Evolutionary conservation across 2,888 invertebrate species (phyloP), one percentile per base, ranked within the genome.

Genomic region (Zeuzera pyrina): DNA sequence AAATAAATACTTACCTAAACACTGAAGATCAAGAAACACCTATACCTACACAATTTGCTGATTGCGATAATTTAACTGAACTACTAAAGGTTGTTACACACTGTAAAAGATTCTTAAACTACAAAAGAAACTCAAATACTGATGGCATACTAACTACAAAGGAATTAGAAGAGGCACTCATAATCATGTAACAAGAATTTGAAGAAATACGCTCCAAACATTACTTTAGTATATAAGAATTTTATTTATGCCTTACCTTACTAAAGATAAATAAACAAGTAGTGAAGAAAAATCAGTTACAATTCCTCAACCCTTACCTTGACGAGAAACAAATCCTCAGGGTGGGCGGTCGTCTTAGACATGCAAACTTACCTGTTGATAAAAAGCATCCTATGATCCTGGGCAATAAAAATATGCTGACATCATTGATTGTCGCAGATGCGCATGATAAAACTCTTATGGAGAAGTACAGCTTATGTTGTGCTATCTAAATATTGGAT

Each of bases 351-450:
- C 30, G 48, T 8, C 19, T 52, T 7, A 35, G 39, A 16, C 16
- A 38, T n/a, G 36, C 47, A 15, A 15, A 35, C 13, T n/a, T 45
- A 10, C 8, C 24, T 10, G 28, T 34, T 3, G 19, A 39, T 1
- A 32, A 14, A 10, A 45, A 46, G 26, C 42, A 50, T 31, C 48
- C 47, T 2, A 39, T 47, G 3, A 42, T 56, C 15, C 14, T 56
- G 12, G 42, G 42, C 1, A 38, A 39, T 13, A 36, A 42, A 3
- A 40, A 36, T 4, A 33, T 30, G 5, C n/a, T n/a, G n/a, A n/a
- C n/a, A n/a, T n/a, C n/a, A n/a, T n/a, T n/a, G n/a, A n/a, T n/a
- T n/a, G n/a, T n/a, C n/a, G n/a, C n/a, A n/a, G n/a, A n/a, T n/a
- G n/a, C n/a, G n/a, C n/a, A n/a, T n/a, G n/a, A n/a, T n/a, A n/a